Evolutionary conservation across 2,888 invertebrate species (phyloP).

Genomic region (Hemistola chrysoprasaria): DNA sequence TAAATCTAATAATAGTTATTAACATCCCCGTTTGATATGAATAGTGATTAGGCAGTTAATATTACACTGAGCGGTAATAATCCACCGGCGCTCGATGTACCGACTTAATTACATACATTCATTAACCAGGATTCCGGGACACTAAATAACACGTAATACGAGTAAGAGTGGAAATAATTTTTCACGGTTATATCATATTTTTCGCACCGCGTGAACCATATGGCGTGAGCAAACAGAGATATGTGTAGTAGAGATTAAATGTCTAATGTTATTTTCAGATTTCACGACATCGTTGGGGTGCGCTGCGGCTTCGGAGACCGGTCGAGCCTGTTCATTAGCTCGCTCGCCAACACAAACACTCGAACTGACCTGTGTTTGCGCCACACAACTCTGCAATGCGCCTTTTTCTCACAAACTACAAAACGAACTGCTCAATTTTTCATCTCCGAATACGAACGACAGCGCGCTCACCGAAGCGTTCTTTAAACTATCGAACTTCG

Average conservation of each 20-base stretch:
- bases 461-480: conserved; percentile 44
- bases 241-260: conserved; percentile 18
- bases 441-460: conserved; percentile 39
- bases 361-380: conserved; percentile 59
- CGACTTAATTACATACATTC: conserved; percentile 24
- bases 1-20: conserved; percentile 9
- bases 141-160: conserved; percentile 22
- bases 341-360: conserved; percentile 43
- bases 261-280: conserved; percentile 46
- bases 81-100: conserved; percentile 11
- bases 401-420: conserved; percentile 52
- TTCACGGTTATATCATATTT: conserved; percentile 16
- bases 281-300: conserved; percentile 57
- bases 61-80: conserved; percentile 2
- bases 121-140: conserved; percentile 14
- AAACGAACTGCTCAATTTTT: conserved; percentile 54
- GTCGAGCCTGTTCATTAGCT: conserved; percentile 52
- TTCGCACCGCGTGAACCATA: conserved; percentile 5
- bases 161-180: conserved; percentile 17
- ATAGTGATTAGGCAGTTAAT: conserved; percentile 17
- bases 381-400: conserved; percentile 57
- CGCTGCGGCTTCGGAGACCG: conserved; percentile 37
- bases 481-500: conserved; percentile 47
- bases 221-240: conserved; percentile 12
- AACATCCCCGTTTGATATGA: conserved; percentile 7